Base-by-base conservation (phyloP, 2,113 vertebrate genomes). In the Cyprinodon brontotheroides region DNA sequence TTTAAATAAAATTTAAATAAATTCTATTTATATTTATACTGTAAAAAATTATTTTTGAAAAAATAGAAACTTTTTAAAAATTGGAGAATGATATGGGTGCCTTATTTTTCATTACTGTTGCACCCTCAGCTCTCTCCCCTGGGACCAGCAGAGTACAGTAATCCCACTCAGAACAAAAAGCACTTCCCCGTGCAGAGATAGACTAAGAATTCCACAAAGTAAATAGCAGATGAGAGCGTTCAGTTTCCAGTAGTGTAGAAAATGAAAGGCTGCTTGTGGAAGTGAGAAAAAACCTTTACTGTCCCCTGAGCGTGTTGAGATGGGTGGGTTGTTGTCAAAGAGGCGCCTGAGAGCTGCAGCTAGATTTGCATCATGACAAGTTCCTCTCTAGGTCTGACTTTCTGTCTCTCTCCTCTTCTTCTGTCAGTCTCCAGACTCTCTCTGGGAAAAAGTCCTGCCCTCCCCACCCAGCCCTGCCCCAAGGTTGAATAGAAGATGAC, bases 221-320 rank as follows among this genome's bases (percentile, higher is more conserved):
- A 82, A 84, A 79, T 84, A 89, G 91, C 89, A 88, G 87, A 91
- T 87, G 90, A 91, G 79, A 83, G 80, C 89, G 87, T 91, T 88
- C 80, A 90, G 80, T 89, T 90, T 91, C 88, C 91, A 91, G 83
- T 67, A 85, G 87, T 77, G 86, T 91, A 84, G 87, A 91, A 90
- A 93, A 91, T 91, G 74, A 89, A 92, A 78, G 17, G 82, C 80
- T 87, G 87, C 76, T 70, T 39, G 71, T 82, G 80, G 78, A 87
- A 89, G 86, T 84, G 80, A 90, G 83, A 88, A 81, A 83, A 87
- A 88, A 86, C 65, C 29, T 6, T 75, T 64, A 65, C 68, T 74
- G n/a, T 86, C 86, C 83, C 77, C 72, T 59, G 87, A 86, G 84
- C 50, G 22, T 3, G 13, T 70, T 36, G 7, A 15, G 70, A 15